Base-by-base conservation (phyloP, 2,888 invertebrate genomes). In the Pogonocherus hispidulus region DNA sequence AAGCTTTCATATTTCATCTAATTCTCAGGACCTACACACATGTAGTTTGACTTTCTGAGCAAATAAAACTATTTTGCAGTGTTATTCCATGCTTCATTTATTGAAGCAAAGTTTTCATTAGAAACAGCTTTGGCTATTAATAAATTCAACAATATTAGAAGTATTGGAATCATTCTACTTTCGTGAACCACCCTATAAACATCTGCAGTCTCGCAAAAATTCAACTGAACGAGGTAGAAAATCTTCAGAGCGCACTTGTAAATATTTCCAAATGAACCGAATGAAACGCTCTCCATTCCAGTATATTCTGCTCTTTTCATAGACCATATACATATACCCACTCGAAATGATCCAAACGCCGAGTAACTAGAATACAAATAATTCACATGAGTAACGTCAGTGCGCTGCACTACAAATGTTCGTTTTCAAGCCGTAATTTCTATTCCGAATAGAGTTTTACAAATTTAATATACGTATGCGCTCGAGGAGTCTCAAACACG, bases 401-500 rank as follows among this genome's bases (percentile, higher is more conserved):
- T 44, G 23, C 56, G 19, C 56, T 37, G 41, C 32, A n/a, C n/a
- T n/a, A n/a, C n/a, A 19, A 16, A 35, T 41, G 44, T 35, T 11
- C 27, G 19, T 20, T 56, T 44, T 20, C 14, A 44, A 20, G 41
- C 20, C 51, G 52, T 41, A 63, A 52, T 63, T 63, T 55, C 52
- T 23, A 63, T 52, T 52, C 44, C 23, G 63, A 63, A 52, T 37
- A n/a, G 54, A 63, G 63, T 63, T 63, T 62, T 63, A 41, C 44
- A 37, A 54, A 54, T 54, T 44, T 63, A 63, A 52, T 63, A 63
- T 63, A 52, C n/a, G n/a, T n/a, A n/a, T 37, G 63, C 22, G 62
- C 51, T 63, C 52, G 37, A 52, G 27, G 44, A 63, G 41, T 54
- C 46, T 8, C 22, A 14, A 16, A 41, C 51, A 22, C 22, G 22